These are phyloP conservation scores for Mobula birostris DNA, from an alignment of 2,113 vertebrate genomes.

Conservation along the genomic window DNA sequence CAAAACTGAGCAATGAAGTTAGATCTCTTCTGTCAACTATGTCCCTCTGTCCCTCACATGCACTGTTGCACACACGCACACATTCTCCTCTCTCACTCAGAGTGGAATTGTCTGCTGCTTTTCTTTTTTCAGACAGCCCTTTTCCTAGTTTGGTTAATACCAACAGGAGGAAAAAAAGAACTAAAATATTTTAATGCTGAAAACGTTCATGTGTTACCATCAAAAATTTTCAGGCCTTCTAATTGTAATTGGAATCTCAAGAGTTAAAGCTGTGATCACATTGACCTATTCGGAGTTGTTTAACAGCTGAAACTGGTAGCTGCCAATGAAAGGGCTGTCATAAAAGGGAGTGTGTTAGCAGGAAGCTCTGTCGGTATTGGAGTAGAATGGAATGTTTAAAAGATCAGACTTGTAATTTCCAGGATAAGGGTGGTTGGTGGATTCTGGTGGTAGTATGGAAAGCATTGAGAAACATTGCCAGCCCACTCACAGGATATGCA, in stretches of 20 bases:
- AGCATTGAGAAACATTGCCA: conserved; percentile 49
- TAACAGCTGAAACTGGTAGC: conserved; percentile 21
- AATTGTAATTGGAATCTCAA: background rate
- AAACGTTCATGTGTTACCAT: background rate
- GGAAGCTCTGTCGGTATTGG: conserved; percentile 58
- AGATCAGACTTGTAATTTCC: conserved; percentile 62
- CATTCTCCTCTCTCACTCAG: background rate
- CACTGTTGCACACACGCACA: too few relatives aligned
- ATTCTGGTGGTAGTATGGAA: conserved; percentile 47
- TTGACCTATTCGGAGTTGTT: background rate
- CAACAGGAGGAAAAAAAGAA: background rate
- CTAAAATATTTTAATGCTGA: background rate
- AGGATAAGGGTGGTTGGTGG: conserved; percentile 60
- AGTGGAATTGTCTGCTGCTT: background rate
- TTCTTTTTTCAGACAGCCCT: background rate
- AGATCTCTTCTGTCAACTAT: background rate
- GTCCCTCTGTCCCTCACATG: background rate
- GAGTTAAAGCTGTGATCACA: conserved; percentile 24
- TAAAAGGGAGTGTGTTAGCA: conserved; percentile 41
- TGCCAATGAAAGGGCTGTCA: conserved; percentile 25
- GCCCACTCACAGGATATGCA: conserved; percentile 58
- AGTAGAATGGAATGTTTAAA: conserved; percentile 71
- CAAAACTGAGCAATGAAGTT: background rate
- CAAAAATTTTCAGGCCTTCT: background rate
- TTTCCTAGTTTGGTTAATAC: background rate